Percentiles rank a stretch among this genome's conserved stretches.
Evolutionary conservation across 2,113 vertebrate species (phyloP).

Genomic region (Hyperoodon ampullatus): DNA sequence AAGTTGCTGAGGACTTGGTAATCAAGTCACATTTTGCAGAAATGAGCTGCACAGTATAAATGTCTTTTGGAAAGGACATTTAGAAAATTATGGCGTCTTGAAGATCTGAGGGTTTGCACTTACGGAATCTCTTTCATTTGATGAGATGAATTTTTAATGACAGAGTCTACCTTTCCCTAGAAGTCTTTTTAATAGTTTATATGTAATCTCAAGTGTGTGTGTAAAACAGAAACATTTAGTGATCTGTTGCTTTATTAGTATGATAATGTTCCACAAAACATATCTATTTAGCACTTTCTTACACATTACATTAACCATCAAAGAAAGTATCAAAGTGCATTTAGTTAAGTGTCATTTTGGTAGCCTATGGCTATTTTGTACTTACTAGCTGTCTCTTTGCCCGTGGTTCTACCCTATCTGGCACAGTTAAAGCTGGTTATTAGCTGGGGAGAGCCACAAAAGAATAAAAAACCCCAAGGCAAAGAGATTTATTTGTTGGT

Average conservation of each 20-base stretch:
- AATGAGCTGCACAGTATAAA: slow-evolving; percentile 3
- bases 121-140: not conserved
- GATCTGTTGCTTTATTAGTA: not conserved
- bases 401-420: not conserved
- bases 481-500: not conserved
- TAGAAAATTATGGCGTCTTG: slow-evolving; percentile 26
- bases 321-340: not conserved
- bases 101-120: slow-evolving; percentile 3
- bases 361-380: not conserved
- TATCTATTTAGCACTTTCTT: not conserved
- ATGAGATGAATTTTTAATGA: slow-evolving; percentile 50
- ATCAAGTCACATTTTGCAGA: slow-evolving; percentile 68
- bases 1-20: slow-evolving; percentile 72
- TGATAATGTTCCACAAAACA: not conserved
- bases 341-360: not conserved
- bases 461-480: not conserved
- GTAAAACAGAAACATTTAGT: not conserved
- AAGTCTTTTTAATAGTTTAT: not conserved
- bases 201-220: not conserved
- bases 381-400: not conserved
- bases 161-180: not conserved
- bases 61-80: slow-evolving; percentile 59
- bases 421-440: not conserved
- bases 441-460: not conserved
- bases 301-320: not conserved